These are phyloP conservation scores for Drosophila birchii DNA, from an alignment of 2,888 invertebrate species.

Conservation along the genomic window DNA sequence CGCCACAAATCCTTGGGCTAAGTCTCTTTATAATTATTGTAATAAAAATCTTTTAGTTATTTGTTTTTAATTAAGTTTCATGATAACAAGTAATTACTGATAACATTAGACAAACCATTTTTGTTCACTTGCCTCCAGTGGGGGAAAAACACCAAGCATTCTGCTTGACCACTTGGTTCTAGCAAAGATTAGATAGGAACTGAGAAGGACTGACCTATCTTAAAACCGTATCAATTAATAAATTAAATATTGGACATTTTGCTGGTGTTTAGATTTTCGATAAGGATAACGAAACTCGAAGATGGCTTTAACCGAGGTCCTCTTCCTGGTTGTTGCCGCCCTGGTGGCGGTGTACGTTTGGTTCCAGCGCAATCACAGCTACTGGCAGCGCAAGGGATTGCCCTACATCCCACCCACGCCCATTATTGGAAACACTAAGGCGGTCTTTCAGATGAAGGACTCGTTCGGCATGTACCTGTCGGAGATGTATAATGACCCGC, in stretches of 20 bases:
- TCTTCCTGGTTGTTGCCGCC: conserved; percentile 60
- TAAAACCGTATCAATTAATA: background rate
- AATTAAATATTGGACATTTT: background rate
- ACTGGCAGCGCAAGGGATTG: conserved; percentile 83
- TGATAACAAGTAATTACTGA: background rate
- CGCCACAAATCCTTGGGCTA: too few relatives aligned
- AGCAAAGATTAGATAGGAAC: background rate
- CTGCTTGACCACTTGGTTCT: background rate
- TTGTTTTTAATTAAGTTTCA: background rate
- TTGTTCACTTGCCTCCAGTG: background rate
- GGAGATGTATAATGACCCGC: conserved; percentile 81
- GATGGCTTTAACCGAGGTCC: conserved; percentile 67
- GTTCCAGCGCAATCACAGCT: conserved; percentile 83
- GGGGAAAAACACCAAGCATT: background rate
- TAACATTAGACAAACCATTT: background rate
- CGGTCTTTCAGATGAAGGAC: conserved; percentile 75
- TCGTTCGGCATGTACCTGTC: conserved; percentile 81
- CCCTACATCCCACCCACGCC: conserved; percentile 82
- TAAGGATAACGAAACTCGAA: background rate
- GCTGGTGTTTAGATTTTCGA: background rate
- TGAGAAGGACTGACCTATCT: background rate
- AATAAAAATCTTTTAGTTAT: background rate
- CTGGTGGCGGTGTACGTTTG: conserved; percentile 68
- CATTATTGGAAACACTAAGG: conserved; percentile 84
- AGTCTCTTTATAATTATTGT: background rate